These are phyloP conservation scores for Sminthurides aquaticus DNA, from an alignment of 2,888 invertebrate genomes.

Conservation along the genomic window DNA sequence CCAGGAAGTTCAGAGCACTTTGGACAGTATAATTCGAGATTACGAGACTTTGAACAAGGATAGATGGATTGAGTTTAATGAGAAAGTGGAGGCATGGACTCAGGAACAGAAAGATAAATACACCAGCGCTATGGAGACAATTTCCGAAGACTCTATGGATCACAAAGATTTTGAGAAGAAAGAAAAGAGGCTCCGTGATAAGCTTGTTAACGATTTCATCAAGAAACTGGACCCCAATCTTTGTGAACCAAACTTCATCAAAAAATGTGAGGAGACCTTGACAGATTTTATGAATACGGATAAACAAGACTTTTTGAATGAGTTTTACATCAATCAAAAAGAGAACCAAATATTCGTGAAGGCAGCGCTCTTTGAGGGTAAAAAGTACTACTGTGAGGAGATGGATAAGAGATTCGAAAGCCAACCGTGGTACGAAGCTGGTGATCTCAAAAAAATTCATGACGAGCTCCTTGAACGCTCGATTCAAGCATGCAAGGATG, in stretches of 20 bases:
- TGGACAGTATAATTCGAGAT: neutral
- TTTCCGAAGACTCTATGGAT: neutral
- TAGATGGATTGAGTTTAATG: neutral
- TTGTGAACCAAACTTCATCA: neutral
- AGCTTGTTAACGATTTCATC: neutral
- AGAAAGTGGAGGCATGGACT: neutral
- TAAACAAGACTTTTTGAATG: neutral
- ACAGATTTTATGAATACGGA: neutral
- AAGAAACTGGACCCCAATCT: neutral
- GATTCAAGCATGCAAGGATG: conserved; percentile 2
- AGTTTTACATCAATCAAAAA: conserved; percentile 1
- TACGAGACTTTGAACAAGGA: neutral
- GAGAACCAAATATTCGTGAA: conserved; percentile 1
- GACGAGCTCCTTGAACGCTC: neutral
- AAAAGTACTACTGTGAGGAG: conserved; percentile 6
- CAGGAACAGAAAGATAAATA: neutral
- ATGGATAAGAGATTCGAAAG: conserved; percentile 1
- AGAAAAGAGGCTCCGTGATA: neutral
- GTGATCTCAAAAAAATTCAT: neutral
- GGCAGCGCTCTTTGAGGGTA: neutral
- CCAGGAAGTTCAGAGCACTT: neutral
- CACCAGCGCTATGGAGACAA: neutral
- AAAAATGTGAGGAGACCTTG: neutral
- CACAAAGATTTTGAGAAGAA: neutral
- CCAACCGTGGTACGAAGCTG: neutral